These are phyloP conservation scores for Helicoverpa assulta DNA, from an alignment of 2,888 invertebrate species.

Conservation along the genomic window DNA sequence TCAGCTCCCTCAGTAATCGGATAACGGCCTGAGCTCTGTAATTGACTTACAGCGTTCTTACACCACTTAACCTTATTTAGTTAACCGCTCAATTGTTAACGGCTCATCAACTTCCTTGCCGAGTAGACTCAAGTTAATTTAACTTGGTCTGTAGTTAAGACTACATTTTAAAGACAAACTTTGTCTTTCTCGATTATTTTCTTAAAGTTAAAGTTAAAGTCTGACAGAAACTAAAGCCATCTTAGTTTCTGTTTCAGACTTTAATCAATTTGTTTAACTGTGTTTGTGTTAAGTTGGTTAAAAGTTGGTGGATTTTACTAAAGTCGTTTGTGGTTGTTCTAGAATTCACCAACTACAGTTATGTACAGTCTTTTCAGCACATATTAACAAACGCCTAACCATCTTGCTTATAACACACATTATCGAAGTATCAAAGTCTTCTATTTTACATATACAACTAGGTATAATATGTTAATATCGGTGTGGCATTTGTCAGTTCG, in stretches of 20 bases:
- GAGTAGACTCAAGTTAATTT: constrained; percentile 13
- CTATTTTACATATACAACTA: no score
- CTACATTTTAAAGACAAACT: constrained; percentile 10
- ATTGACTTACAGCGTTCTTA: constrained; percentile 30
- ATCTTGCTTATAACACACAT: no score
- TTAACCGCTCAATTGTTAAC: constrained; percentile 37
- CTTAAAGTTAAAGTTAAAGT: no score
- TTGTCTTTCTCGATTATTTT: constrained; percentile 9
- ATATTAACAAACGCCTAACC: no score
- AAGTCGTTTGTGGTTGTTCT: background rate
- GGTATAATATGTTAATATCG: no score
- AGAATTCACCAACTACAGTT: background rate
- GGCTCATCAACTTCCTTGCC: constrained; percentile 31
- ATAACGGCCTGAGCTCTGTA: constrained; percentile 22
- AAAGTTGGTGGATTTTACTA: background rate
- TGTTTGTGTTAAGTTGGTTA: background rate
- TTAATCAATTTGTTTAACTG: background rate
- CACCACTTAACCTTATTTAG: constrained; percentile 28
- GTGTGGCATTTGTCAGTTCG: background rate
- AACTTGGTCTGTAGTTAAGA: constrained; percentile 7
- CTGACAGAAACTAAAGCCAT: no score
- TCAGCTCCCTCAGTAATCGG: constrained; percentile 25
- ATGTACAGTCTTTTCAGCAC: no score
- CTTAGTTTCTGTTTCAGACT: background rate
- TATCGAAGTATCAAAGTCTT: no score